Evolutionary conservation across 2,888 invertebrate species (phyloP).

Genomic region (Invenusta paracnida): DNA sequence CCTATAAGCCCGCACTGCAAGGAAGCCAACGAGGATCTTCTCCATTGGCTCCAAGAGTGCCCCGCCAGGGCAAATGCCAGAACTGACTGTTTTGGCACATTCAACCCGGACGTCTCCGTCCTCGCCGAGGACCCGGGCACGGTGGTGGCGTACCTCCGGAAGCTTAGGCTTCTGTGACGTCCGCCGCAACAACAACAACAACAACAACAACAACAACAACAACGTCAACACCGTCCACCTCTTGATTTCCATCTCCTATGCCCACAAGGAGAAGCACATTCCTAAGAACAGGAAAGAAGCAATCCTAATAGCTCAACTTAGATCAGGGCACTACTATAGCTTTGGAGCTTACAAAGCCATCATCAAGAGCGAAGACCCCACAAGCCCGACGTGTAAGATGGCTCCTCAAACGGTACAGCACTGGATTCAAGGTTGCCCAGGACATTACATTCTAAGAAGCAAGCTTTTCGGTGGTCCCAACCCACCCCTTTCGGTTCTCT

Average conservation of each 20-base stretch:
- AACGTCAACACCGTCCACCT: background rate
- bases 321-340: no score
- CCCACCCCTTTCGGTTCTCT: no score
- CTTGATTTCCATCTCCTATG: background rate
- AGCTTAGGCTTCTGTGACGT: background rate
- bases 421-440: no score
- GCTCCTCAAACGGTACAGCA: no score
- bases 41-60: background rate
- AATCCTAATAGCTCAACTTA: no score
- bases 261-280: background rate
- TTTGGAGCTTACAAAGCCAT: no score
- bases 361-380: no score
- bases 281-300: no score
- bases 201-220: background rate
- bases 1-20: background rate
- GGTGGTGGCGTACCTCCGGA: conserved; percentile 20
- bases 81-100: background rate
- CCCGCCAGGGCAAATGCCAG: background rate
- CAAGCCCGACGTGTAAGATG: no score
- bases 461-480: no score
- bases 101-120: conserved; percentile 6
- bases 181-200: background rate
- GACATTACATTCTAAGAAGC: no score
- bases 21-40: conserved; percentile 8
- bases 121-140: background rate